Evolutionary conservation across 2,888 invertebrate species (phyloP).

Genomic region (Teinopalpus imperialis): DNA sequence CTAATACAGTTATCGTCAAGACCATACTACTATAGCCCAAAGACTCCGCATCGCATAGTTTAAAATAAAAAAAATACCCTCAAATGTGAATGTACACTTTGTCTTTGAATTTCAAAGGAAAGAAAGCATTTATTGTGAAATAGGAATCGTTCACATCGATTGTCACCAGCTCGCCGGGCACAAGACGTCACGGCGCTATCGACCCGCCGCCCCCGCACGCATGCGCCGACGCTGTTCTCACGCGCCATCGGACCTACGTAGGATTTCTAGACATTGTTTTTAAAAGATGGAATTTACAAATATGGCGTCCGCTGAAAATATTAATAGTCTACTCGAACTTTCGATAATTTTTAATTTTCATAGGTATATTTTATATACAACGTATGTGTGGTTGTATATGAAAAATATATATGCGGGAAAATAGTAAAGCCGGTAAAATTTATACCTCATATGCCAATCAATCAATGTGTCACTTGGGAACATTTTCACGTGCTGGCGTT

Average conservation of each 20-base stretch:
- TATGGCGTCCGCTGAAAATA: conserved; percentile 23
- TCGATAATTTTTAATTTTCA: too few species aligned
- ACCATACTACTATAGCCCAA: too few species aligned
- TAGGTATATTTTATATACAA: too few species aligned
- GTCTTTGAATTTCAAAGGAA: conserved; percentile 7
- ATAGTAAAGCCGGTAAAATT: too few species aligned
- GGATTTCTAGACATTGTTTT: conserved; percentile 18
- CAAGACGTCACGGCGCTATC: conserved; percentile 25
- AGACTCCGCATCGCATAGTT: not conserved
- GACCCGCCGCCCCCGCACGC: conserved; percentile 19
- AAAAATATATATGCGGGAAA: too few species aligned
- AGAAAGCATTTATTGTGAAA: conserved; percentile 20
- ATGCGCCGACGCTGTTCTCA: conserved; percentile 11
- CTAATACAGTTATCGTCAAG: too few species aligned
- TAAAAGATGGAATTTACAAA: conserved; percentile 15
- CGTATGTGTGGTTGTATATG: too few species aligned
- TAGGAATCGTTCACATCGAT: conserved; percentile 22
- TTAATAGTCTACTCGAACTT: conserved; percentile 8
- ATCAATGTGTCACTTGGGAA: too few species aligned
- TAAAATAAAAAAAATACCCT: not conserved
- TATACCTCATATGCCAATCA: too few species aligned
- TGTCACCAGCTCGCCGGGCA: not conserved
- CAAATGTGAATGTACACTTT: not conserved
- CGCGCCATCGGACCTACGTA: conserved; percentile 15
- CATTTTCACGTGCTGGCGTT: too few species aligned